These are phyloP conservation scores for Poecile montanus DNA, from an alignment of 2,797 vertebrate species.

Conservation along the genomic window DNA sequence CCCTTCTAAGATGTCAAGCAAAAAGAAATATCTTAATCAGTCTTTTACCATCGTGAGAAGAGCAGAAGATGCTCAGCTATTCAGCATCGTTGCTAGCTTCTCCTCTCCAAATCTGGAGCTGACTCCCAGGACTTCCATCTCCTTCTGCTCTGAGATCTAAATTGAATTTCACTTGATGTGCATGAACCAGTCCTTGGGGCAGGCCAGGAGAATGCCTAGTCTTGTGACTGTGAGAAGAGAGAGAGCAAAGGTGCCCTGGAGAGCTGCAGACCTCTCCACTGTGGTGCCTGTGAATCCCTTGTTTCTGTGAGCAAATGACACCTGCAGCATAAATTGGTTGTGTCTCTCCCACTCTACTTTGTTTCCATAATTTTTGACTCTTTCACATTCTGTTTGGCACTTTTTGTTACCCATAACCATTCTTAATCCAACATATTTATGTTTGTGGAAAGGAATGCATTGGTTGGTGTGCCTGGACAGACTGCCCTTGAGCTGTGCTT, in stretches of 20 bases:
- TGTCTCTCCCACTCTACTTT: neutral
- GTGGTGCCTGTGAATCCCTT: neutral
- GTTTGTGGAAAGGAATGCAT: neutral
- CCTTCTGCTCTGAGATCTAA: neutral
- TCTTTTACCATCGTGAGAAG: neutral
- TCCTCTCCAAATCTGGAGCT: neutral
- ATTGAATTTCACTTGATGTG: neutral
- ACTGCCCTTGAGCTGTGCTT: neutral
- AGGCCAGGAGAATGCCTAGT: accelerated
- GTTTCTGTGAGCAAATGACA: neutral
- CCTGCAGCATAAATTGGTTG: neutral
- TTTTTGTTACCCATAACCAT: neutral
- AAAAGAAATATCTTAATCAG: neutral
- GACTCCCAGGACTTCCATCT: neutral
- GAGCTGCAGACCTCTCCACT: neutral
- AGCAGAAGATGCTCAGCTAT: neutral
- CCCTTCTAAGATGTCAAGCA: neutral
- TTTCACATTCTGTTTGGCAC: neutral
- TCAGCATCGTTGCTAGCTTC: neutral
- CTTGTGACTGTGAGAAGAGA: neutral
- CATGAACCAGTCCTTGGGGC: too few relatives aligned
- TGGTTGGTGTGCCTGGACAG: neutral
- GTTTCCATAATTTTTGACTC: neutral
- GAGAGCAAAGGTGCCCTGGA: neutral
- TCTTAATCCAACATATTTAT: neutral